Evolutionary conservation across 1,140 invertebrate species (phyloP), one percentile per base, ranked within the genome.

Genomic region (Drosophila lini): DNA sequence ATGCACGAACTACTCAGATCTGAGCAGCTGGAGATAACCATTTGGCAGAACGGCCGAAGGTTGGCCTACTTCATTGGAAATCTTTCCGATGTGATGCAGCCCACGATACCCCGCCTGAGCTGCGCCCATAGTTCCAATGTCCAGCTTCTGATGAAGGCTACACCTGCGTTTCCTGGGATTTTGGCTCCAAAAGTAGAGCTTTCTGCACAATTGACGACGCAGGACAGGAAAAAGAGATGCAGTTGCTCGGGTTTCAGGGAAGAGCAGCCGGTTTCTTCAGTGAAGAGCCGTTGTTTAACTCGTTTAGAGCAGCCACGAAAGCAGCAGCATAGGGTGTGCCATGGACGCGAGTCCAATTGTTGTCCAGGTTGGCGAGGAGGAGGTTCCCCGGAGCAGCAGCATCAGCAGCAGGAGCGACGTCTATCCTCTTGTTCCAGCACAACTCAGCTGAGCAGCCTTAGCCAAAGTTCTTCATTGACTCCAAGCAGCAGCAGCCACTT

Each of bases 11-110:
- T 91, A 1, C 60, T 92, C 7, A 69, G 74, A 28, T 47, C 77
- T 0, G 91, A 92, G 48, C 57, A 80, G 34, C 45, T 92, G 15
- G 90, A 92, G 60, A 90, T 92, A 42, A 86, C 91, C 0, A 53
- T 92, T 4, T 92, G 91, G 91, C 91, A 92, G 55, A 92, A 86
- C 50, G 90, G 91, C 8, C 74, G 91, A 0, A 56, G 91, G 5
- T 40, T 92, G 25, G 90, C 91, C 11, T 91, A 91, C 57, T 92
- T 80, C 40, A 31, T 81, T 8, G 91, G 91, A 0, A 70, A 58
- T 16, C 28, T 92, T 7, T 70, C 75, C 15, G 80, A 91, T 40
- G 57, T 92, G 15, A 78, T 92, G 86, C 75, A 92, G 31, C 68
- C 83, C 1, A 60, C 78, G 1, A 34, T 91, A 16, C 91, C 91